phyloP scores from a whole-genome alignment of 2,113 vertebrate genomes.

The Scophthalmus maximus region DNA sequence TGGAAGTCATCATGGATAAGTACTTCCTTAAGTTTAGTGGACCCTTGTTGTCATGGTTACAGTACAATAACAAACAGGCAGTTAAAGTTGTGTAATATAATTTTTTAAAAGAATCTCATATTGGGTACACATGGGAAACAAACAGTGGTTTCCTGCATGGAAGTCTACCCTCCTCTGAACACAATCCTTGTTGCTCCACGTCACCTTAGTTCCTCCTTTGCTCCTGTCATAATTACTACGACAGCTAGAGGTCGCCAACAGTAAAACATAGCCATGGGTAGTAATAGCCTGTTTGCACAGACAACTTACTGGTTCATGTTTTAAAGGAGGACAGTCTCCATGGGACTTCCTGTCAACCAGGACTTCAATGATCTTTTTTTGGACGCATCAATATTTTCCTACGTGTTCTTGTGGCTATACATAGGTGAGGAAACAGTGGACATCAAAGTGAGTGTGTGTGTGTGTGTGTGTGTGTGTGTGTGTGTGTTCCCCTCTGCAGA shows the following conservation, averaged over 20 bases:
- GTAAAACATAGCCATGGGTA: background rate
- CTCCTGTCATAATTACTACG: background rate
- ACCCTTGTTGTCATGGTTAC: background rate
- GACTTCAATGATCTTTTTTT: slow-evolving; percentile 20
- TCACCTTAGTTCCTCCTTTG: background rate
- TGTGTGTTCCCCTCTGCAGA: slow-evolving; percentile 54
- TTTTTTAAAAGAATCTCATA: too few species aligned
- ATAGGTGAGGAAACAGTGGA: slow-evolving; percentile 25
- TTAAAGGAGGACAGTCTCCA: background rate
- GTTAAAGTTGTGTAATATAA: too few species aligned
- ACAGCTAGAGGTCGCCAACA: background rate
- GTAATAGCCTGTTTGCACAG: background rate
- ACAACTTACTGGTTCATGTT: background rate
- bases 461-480: slow-evolving; percentile 57
- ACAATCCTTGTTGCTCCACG: background rate
- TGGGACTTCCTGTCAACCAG: background rate
- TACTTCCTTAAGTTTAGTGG: background rate
- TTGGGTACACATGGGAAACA: too few species aligned
- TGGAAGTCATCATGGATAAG: background rate
- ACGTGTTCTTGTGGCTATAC: slow-evolving; percentile 7
- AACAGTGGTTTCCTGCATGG: too few species aligned
- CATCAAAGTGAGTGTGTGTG: slow-evolving; percentile 41
- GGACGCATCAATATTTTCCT: slow-evolving; percentile 35
- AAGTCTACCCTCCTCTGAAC: background rate
- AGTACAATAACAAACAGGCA: too few species aligned